Evolutionary conservation across 1,140 invertebrate species (phyloP), one percentile per base, ranked within the genome.

Genomic region (Calephelis nemesis): DNA sequence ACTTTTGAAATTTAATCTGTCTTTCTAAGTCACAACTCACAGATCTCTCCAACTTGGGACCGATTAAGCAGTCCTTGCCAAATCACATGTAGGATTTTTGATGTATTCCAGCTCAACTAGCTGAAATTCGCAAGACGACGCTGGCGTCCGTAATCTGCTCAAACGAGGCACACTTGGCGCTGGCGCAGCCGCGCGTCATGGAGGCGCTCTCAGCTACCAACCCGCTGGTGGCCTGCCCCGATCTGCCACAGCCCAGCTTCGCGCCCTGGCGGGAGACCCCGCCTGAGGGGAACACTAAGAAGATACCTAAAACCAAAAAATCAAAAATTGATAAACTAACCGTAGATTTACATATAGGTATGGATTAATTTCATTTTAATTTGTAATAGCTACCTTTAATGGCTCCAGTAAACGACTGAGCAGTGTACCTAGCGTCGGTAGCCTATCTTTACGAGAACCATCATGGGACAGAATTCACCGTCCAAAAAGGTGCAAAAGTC

Each of bases 141-240:
- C 87, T 99, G 12, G 96, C 97, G 0, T 93, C 95, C 48, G 93
- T 99, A 6, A 95, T 99, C 50, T 99, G 98, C 82, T 95, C 97
- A 69, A 99, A 97, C 90, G 95, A 96, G 0, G 96, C 97, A 74
- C 93, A 94, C 5, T 92, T 98, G 3, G 92, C 93, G 15, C 85
- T 93, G 13, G 94, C 97, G 5, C 98, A 98, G 78, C 93, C 93
- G 7, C 91, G 95, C 74, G 96, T 98, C 0, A 98, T 99, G 95
- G 89, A 93, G 62, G 92, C 92, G 0, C 77, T 93, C 0, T 88
- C 83, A 1, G 58, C 83, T n/a, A 88, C 88, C 2, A 97, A 97
- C 90, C 92, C 93, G 0, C 90, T 95, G 8, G 86, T 95, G 9
- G 89, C 93, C 63, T 97, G 96, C 78, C 87, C 87, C 49, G 90